Evolutionary conservation across 2,888 invertebrate genomes (phyloP), one percentile per base, ranked within the genome.

Genomic region (Dasypolia templi): DNA sequence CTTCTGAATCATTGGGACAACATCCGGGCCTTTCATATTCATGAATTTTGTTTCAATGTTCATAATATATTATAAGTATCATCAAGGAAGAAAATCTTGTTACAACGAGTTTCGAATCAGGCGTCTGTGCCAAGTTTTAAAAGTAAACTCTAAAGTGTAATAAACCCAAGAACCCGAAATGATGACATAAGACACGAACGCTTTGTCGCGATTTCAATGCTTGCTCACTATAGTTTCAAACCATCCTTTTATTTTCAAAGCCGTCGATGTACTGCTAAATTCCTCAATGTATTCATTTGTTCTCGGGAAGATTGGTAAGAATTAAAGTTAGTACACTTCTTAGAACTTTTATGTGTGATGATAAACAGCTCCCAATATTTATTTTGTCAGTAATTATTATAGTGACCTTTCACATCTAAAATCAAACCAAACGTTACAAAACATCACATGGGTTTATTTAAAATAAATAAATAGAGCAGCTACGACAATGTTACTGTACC

Each of bases 81-180:
- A 82, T 72, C 46, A 75, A 76, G 62, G 55, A 75, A 74, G 65
- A 56, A 74, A 83, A 82, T 76, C 83, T 83, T 79, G 69, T 85
- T 82, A 80, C 80, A 75, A 70, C 61, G 69, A 87, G 81, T 86
- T 88, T 80, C n/a, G 61, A 81, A 83, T 82, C 80, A 78, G 81
- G 78, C 64, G 75, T 59, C 77, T 69, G 73, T 70, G 39, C 71
- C 69, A 86, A 86, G 77, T 87, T 84, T 75, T 72, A 64, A 79
- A 77, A 77, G 79, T 64, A 77, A 82, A 73, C 72, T 79, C 67
- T 72, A 70, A 75, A 79, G 73, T 58, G 63, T 71, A 75, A 77
- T 81, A 75, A 71, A 69, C 61, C 59, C 49, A 46, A 35, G 59
- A 72, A 64, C 55, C 22, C 7, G 17, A 56, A n/a, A 22, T 59